Evolutionary conservation across 2,113 vertebrate genomes (phyloP), one percentile per base, ranked within the genome.

Genomic region (Ancistrus triradiatus): DNA sequence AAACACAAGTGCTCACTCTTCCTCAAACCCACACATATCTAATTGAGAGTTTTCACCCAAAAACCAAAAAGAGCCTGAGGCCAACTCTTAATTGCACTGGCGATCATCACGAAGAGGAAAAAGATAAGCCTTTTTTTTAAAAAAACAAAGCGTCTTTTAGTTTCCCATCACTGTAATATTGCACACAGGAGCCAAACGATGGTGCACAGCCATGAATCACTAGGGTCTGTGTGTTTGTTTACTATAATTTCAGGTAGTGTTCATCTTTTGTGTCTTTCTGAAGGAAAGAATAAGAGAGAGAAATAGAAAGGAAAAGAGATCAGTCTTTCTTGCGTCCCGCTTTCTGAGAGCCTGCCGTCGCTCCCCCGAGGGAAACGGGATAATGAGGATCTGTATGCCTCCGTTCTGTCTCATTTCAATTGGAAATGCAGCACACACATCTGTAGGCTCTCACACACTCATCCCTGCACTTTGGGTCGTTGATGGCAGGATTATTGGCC

Each of bases 91-190:
- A 89, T 87, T 87, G 84, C 84, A 77, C 59, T 63, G 80, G 83
- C 84, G 84, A 85, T 87, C 84, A 85, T 89, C 85, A 87, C 43
- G 44, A 78, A 76, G 22, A 43, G 77, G 78, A 86, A 89, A 88
- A 84, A 83, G 85, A 82, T 84, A 84, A 7, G 7, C 27, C n/a
- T n/a, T n/a, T 86, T 87, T 89, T 85, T 83, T 86, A 89, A 87
- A 87, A 85, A 84, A 83, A 86, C 84, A 40, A 79, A 86, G 79
- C 81, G 85, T 79, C 82, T 86, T 89, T 86, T 83, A 87, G 86
- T 81, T 84, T 82, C 81, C 69, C 56, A 74, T 69, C 66, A 27
- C 70, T 80, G 77, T 86, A 86, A 87, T 85, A 72, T 82, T 76
- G 78, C 78, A 81, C 82, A 82, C 83, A 83, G 81, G 85, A 85